Evolutionary conservation across 2,888 invertebrate genomes (phyloP).

Genomic region (Salticus scenicus): DNA sequence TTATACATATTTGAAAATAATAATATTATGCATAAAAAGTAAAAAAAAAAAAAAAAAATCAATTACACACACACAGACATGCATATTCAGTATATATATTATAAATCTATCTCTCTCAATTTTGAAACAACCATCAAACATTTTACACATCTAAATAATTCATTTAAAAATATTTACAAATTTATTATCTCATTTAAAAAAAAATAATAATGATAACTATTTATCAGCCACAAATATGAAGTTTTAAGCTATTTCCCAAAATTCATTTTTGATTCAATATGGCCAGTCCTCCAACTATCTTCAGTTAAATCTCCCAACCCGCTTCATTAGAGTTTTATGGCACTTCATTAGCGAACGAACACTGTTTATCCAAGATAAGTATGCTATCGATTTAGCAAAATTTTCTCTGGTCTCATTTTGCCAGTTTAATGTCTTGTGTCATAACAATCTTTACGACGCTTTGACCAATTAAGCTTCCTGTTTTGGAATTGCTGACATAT

Average conservation of each 20-base stretch:
- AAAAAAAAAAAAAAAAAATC: too few relatives aligned
- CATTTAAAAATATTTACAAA: too few relatives aligned
- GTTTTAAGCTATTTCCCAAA: background rate
- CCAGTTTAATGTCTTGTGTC: background rate
- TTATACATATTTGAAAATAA: too few relatives aligned
- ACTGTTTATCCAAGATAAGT: slow-evolving; percentile 1
- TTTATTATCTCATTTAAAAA: too few relatives aligned
- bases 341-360: background rate
- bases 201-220: too few relatives aligned
- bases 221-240: too few relatives aligned
- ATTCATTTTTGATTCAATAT: background rate
- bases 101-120: too few relatives aligned
- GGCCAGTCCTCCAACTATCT: background rate
- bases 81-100: too few relatives aligned
- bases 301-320: background rate
- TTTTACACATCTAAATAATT: too few relatives aligned
- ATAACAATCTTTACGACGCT: background rate
- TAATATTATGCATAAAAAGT: too few relatives aligned
- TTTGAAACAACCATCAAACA: too few relatives aligned
- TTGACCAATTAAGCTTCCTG: background rate
- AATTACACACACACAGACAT: too few relatives aligned
- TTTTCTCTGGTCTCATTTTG: slow-evolving; percentile 3
- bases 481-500: background rate
- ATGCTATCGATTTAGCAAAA: slow-evolving; percentile 6
- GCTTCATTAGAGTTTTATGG: background rate